Percentiles rank a stretch among this genome's conserved stretches.
phyloP scores from a whole-genome alignment of 2,888 invertebrate species.

The Mythimna lalbum region DNA sequence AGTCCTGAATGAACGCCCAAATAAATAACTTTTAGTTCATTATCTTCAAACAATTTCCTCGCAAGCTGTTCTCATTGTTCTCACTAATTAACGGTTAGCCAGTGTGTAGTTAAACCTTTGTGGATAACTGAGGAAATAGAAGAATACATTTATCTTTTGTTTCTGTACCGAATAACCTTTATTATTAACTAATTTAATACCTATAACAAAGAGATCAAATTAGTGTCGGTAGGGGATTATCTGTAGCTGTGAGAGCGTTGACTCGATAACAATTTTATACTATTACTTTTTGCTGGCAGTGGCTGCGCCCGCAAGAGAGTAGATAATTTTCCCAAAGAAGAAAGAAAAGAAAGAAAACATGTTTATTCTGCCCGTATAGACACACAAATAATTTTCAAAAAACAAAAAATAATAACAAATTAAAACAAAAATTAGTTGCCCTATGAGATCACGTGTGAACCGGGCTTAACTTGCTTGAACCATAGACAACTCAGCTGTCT shows the following conservation, averaged over 20 bases:
- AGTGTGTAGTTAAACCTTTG: neutral
- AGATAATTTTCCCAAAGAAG: too few relatives aligned
- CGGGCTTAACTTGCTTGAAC: too few relatives aligned
- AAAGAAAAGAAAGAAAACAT: too few relatives aligned
- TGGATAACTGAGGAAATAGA: neutral
- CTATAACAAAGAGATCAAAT: neutral
- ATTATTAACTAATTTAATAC: neutral
- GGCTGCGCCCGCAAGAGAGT: too few relatives aligned
- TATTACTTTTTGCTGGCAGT: too few relatives aligned
- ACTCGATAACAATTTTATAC: too few relatives aligned
- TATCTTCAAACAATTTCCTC: constrained; percentile 5
- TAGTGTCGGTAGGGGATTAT: neutral
- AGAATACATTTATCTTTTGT: constrained; percentile 23
- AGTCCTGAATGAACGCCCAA: constrained; percentile 8
- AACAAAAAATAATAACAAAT: too few relatives aligned
- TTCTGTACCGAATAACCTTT: neutral
- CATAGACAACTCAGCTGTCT: too few relatives aligned
- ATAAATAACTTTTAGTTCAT: constrained; percentile 25
- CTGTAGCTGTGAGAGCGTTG: neutral
- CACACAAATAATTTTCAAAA: too few relatives aligned
- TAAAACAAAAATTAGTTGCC: too few relatives aligned
- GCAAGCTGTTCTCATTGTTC: constrained; percentile 29
- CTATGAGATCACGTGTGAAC: too few relatives aligned
- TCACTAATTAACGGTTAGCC: constrained; percentile 24
- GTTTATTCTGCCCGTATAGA: too few relatives aligned